phyloP scores from a whole-genome alignment of 2,888 invertebrate species.

The Cephonodes hylas region DNA sequence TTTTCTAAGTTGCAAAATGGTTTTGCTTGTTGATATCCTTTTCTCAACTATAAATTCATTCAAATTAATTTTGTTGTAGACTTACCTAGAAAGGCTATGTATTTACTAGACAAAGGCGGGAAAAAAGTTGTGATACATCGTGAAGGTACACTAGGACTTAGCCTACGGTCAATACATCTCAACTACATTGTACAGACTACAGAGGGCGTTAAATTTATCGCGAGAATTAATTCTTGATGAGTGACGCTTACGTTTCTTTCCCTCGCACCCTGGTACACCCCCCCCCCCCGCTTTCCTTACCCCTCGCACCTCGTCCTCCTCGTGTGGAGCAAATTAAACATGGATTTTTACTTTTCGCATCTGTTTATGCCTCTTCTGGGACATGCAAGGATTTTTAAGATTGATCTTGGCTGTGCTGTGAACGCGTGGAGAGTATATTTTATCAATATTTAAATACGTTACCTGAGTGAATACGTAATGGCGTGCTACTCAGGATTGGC shows the following conservation, averaged over 20 bases:
- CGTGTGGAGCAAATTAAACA: conserved; percentile 2
- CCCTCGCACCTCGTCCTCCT: neutral
- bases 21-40: too few species aligned
- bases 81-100: neutral
- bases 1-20: too few species aligned
- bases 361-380: conserved; percentile 6
- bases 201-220: conserved; percentile 16
- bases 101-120: neutral
- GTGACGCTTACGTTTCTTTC: conserved; percentile 17
- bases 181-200: neutral
- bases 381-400: neutral
- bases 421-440: neutral
- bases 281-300: neutral
- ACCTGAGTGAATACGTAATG: neutral
- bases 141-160: neutral
- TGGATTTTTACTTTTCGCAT: conserved; percentile 9
- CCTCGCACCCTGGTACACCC: neutral
- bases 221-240: conserved; percentile 29
- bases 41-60: too few species aligned
- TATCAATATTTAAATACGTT: neutral
- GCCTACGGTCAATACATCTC: neutral
- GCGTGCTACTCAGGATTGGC: too few species aligned
- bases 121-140: neutral
- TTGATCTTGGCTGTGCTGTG: neutral
- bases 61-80: too few species aligned